phyloP scores from a whole-genome alignment of 2,113 vertebrate genomes.

The Mesembrinibis cayennensis region DNA sequence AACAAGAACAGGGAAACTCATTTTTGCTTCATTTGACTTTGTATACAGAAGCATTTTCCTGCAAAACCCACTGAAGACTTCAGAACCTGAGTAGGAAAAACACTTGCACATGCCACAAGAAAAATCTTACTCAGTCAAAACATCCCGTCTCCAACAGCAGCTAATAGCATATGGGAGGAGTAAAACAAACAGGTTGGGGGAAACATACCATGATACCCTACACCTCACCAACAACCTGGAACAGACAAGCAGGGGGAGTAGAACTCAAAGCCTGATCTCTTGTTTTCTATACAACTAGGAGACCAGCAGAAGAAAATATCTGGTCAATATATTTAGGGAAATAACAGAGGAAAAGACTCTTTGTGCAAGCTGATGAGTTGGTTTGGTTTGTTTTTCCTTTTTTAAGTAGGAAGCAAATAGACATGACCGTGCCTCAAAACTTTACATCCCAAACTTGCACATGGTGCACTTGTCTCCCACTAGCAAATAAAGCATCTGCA shows the following conservation, averaged over 20 bases:
- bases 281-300: neutral
- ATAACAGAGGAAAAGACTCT: neutral
- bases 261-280: neutral
- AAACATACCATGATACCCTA: neutral
- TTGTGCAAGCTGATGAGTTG: neutral
- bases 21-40: neutral
- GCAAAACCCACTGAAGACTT: neutral
- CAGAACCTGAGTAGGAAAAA: neutral
- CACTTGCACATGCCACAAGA: neutral
- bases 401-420: neutral
- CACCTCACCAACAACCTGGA: neutral
- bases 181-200: neutral
- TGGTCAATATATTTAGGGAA: neutral
- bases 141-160: neutral
- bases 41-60: neutral
- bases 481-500: neutral
- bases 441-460: neutral
- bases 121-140: neutral
- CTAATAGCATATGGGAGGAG: neutral
- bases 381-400: neutral
- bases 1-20: neutral
- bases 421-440: neutral
- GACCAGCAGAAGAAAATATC: neutral
- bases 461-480: neutral
- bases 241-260: neutral